phyloP scores from a whole-genome alignment of 2,797 vertebrate genomes.

The Enteromius afrohamiltoni region DNA sequence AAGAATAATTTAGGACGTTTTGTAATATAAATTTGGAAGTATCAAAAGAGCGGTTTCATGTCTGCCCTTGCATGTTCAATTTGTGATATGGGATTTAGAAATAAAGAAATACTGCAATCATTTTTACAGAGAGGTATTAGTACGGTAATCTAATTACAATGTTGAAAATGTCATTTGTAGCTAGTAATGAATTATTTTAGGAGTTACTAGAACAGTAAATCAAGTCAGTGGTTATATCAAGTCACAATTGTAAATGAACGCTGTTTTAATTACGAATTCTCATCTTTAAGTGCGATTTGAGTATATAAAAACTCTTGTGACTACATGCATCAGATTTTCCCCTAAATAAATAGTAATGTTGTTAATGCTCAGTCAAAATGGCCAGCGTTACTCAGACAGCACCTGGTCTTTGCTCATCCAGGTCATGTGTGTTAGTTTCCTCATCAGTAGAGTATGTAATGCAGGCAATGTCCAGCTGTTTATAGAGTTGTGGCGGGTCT shows the following conservation, averaged over 20 bases:
- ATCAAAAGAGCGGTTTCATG: not conserved
- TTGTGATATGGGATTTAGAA: not conserved
- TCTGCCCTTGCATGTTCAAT: not conserved
- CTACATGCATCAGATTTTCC: not conserved
- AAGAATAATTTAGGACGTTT: not conserved
- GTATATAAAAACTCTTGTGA: not conserved
- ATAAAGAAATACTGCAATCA: not conserved
- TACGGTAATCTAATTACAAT: not conserved
- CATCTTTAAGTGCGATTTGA: not conserved
- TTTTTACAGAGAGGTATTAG: not conserved
- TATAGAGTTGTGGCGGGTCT: not conserved
- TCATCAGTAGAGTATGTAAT: not conserved
- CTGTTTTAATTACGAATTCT: not conserved
- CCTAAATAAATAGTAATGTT: conserved; percentile 1
- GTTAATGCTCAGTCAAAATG: not conserved
- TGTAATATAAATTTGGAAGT: not conserved
- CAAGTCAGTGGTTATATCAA: not conserved
- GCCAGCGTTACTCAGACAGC: not conserved
- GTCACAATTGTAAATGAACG: not conserved
- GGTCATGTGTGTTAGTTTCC: not conserved
- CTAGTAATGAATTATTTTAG: not conserved
- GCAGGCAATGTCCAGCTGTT: conserved; percentile 11
- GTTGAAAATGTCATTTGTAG: not conserved
- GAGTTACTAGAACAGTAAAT: not conserved
- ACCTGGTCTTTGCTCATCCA: not conserved